These are phyloP conservation scores for Quadroppia sp. DNA, from an alignment of 2,888 invertebrate genomes.

Conservation along the genomic window DNA sequence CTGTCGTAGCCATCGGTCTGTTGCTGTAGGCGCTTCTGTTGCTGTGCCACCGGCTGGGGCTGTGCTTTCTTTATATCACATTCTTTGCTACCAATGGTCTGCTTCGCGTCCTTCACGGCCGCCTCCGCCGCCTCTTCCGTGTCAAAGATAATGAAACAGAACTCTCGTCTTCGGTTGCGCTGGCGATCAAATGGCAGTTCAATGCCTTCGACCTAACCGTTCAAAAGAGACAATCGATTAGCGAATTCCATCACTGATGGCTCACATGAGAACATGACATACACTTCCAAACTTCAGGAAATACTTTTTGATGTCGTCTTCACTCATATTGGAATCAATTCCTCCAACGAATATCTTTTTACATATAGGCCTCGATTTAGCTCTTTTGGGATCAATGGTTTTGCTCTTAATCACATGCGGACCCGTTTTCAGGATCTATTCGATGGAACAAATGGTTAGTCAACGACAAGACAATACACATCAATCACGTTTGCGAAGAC, in stretches of 20 bases:
- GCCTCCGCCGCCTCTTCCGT: conserved; percentile 90
- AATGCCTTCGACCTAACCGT: conserved; percentile 70
- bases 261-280: conserved; percentile 54
- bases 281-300: conserved; percentile 89
- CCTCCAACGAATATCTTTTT: conserved; percentile 93
- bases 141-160: conserved; percentile 97
- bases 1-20: conserved; percentile 49
- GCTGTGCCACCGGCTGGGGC: conserved; percentile 42
- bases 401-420: conserved; percentile 80
- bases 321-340: conserved; percentile 81
- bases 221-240: too few species aligned
- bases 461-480: neutral
- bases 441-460: neutral
- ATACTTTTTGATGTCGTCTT: conserved; percentile 88
- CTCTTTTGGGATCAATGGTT: conserved; percentile 80
- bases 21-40: conserved; percentile 43
- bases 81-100: conserved; percentile 88
- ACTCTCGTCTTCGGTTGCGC: conserved; percentile 92
- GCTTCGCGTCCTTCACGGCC: conserved; percentile 83
- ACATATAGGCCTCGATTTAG: conserved; percentile 80
- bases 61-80: conserved; percentile 87
- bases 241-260: neutral
- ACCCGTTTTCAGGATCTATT: conserved; percentile 64
- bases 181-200: conserved; percentile 97
- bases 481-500: conserved; percentile 38